These are phyloP conservation scores for Papilio machaon DNA, from an alignment of 1,140 invertebrate species.

Conservation along the genomic window DNA sequence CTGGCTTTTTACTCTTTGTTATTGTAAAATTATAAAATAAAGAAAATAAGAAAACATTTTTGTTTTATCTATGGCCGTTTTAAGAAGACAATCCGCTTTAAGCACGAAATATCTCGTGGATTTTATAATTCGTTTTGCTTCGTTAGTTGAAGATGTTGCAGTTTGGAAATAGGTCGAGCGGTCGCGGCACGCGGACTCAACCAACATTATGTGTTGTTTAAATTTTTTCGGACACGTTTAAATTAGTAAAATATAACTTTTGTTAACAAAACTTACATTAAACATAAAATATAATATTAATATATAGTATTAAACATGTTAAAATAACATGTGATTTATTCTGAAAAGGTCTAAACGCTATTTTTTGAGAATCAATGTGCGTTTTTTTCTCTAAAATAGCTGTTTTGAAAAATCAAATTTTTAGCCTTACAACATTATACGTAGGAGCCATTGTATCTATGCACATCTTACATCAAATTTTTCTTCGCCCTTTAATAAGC, in stretches of 20 bases:
- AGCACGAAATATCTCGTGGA: constrained; percentile 14
- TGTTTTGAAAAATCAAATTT: no score
- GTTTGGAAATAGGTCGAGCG: constrained; percentile 19
- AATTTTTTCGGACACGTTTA: not conserved
- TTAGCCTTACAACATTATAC: no score
- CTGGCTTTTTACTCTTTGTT: not conserved
- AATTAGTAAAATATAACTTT: not conserved
- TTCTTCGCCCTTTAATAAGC: no score
- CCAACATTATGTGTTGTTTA: constrained; percentile 10
- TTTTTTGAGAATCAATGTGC: no score
- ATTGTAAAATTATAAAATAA: not conserved
- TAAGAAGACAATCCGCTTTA: constrained; percentile 10
- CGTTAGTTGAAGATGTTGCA: constrained; percentile 18
- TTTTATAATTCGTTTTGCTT: constrained; percentile 27
- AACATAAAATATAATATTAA: not conserved
- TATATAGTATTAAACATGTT: no score
- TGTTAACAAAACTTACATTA: not conserved
- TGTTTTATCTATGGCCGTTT: not conserved
- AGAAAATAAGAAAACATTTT: not conserved
- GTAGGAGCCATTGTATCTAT: no score
- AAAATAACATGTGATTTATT: no score
- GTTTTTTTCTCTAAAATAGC: no score
- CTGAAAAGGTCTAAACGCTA: no score
- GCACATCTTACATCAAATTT: no score
- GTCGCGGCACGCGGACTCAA: not conserved